Evolutionary conservation across 2,888 invertebrate species (phyloP), one percentile per base, ranked within the genome.

Genomic region (Lymantria dispar): DNA sequence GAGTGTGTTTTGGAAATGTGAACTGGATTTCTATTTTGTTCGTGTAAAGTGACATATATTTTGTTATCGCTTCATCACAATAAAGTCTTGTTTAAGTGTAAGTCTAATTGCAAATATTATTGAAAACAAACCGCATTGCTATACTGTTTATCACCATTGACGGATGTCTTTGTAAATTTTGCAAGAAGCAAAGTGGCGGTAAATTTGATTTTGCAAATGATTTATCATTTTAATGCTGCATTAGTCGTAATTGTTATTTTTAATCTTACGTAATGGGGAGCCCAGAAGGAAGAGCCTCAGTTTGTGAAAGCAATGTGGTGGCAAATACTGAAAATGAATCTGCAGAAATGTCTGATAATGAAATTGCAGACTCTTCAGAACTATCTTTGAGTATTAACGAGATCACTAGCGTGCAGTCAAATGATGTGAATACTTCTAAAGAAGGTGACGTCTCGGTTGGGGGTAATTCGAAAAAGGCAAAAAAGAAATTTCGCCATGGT

Each of bases 141-240:
- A 85, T 85, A 87, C 89, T 89, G 89, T 89, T 88, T 90, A 89
- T 82, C 87, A 81, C 83, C 74, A 83, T 86, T 89, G 88, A 87
- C 90, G 87, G 89, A 88, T 87, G 87, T 87, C 87, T 87, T 87
- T 88, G 87, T 86, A 79, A 79, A 83, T 85, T 87, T 88, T 83
- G 84, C 84, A 83, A 87, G 78, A 83, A 76, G 70, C 74, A 68
- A 66, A 82, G 83, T 87, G 90, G 91, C 91, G 91, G 89, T 79
- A 91, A 90, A 87, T 91, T 90, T 80, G 71, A 89, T 74, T 86
- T 83, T 75, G 71, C 64, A 60, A 64, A 74, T 77, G 70, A 52
- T 66, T 66, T 71, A 62, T 60, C 56, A 62, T 64, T 68, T 62
- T 15, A 15, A 40, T 29, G 5, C 9, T 80, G 83, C 69, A 62